These are phyloP conservation scores for Pseudopodoces humilis DNA, from an alignment of 2,113 vertebrate species.

Conservation along the genomic window DNA sequence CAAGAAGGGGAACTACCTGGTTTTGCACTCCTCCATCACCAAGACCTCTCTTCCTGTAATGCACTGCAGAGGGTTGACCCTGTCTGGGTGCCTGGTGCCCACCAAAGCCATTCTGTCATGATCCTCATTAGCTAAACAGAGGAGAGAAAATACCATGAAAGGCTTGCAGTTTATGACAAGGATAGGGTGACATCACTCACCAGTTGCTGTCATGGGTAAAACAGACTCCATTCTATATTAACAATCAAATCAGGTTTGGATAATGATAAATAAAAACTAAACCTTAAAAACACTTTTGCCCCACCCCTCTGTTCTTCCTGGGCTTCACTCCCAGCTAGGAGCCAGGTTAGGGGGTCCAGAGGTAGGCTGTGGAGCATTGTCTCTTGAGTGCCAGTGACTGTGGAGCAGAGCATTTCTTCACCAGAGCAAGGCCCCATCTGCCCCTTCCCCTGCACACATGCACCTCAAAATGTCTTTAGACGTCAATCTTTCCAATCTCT, in stretches of 20 bases:
- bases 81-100: background rate
- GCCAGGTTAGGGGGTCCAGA: background rate
- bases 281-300: background rate
- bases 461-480: background rate
- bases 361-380: background rate
- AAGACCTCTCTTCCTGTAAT: background rate
- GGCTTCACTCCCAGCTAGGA: background rate
- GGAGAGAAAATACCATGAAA: background rate
- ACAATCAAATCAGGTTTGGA: background rate
- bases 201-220: background rate
- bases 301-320: fast-evolving
- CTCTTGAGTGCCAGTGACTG: too few species aligned
- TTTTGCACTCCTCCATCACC: background rate
- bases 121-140: background rate
- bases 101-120: background rate
- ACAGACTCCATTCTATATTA: fast-evolving
- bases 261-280: background rate
- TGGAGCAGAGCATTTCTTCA: background rate
- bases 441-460: too few species aligned
- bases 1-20: background rate
- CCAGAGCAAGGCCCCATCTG: background rate
- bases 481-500: background rate
- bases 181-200: background rate
- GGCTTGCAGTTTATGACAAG: background rate
- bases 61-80: background rate